Evolutionary conservation across 2,888 invertebrate genomes (phyloP).

Genomic region (Rotaria sp.): DNA sequence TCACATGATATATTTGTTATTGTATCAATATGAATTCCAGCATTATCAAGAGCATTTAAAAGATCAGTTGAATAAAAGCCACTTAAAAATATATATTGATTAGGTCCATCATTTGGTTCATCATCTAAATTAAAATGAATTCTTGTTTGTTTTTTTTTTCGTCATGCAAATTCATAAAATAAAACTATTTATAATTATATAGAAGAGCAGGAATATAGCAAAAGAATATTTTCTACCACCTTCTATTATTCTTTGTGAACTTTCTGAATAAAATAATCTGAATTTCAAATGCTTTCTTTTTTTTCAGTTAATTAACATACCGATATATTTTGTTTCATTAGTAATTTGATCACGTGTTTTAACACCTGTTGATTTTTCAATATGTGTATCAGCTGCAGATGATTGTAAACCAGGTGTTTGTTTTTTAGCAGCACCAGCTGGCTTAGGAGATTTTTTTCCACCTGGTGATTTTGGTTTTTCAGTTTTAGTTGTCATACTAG

Average conservation of each 20-base stretch:
- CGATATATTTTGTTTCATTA: conserved; percentile 51
- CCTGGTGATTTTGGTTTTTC: conserved; percentile 48
- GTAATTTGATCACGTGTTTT: conserved; percentile 54
- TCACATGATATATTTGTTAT: conserved; percentile 31
- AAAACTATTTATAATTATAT: background rate
- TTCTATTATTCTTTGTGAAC: background rate
- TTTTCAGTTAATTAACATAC: conserved; percentile 43
- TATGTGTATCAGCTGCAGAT: conserved; percentile 34
- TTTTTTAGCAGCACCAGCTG: conserved; percentile 44
- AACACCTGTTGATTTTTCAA: conserved; percentile 53
- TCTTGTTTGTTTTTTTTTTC: background rate
- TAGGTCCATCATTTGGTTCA: conserved; percentile 54
- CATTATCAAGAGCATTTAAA: conserved; percentile 47
- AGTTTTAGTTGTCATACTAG: conserved; percentile 46
- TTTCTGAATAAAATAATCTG: background rate
- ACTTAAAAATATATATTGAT: conserved; percentile 51
- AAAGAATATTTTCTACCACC: background rate
- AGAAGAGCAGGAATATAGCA: background rate
- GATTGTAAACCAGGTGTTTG: background rate
- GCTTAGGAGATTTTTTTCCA: conserved; percentile 53
- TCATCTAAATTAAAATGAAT: conserved; percentile 48
- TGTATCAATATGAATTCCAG: conserved; percentile 47
- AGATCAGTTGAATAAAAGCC: conserved; percentile 51
- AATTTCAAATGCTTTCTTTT: background rate
- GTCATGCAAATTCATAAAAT: background rate